These are phyloP conservation scores for Eumerus sabulonum DNA, from an alignment of 2,888 invertebrate genomes.

Conservation along the genomic window DNA sequence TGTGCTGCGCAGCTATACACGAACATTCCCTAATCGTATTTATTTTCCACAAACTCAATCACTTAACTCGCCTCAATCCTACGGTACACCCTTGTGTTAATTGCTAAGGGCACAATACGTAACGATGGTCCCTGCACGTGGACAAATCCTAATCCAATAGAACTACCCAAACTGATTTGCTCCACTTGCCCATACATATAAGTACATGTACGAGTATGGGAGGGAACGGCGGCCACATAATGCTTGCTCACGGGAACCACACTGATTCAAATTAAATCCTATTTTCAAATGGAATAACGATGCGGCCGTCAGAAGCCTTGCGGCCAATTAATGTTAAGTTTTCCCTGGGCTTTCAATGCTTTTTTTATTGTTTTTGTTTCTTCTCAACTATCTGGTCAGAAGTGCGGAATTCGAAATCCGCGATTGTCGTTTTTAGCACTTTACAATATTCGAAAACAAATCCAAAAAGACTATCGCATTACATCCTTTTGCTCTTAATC, in stretches of 20 bases:
- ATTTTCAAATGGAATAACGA: slow-evolving; percentile 44
- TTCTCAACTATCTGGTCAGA: neutral
- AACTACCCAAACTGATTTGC: slow-evolving; percentile 31
- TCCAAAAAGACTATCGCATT: slow-evolving; percentile 28
- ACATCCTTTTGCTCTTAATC: slow-evolving; percentile 51
- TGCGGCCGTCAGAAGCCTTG: slow-evolving; percentile 36
- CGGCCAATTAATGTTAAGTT: slow-evolving; percentile 45
- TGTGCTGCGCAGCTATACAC: neutral
- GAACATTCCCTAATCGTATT: neutral
- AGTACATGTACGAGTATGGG: neutral
- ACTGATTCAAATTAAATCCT: slow-evolving; percentile 54
- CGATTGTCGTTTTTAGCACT: slow-evolving; percentile 17
- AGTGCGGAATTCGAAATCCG: neutral
- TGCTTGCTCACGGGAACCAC: slow-evolving; percentile 27
- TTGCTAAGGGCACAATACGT: slow-evolving; percentile 30
- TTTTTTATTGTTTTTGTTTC: neutral
- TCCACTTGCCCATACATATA: slow-evolving; percentile 5
- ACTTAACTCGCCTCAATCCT: slow-evolving; percentile 8
- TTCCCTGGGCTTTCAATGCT: neutral
- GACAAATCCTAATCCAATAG: slow-evolving; percentile 52
- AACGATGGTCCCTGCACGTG: neutral
- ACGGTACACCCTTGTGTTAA: slow-evolving; percentile 29
- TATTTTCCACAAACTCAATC: neutral
- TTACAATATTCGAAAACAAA: slow-evolving; percentile 5
- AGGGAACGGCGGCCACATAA: slow-evolving; percentile 29